Evolutionary conservation across 92 coral and sea anemone genomes (phyloP), one percentile per base, ranked within the genome.

Genomic region (Paragorgia papillata): DNA sequence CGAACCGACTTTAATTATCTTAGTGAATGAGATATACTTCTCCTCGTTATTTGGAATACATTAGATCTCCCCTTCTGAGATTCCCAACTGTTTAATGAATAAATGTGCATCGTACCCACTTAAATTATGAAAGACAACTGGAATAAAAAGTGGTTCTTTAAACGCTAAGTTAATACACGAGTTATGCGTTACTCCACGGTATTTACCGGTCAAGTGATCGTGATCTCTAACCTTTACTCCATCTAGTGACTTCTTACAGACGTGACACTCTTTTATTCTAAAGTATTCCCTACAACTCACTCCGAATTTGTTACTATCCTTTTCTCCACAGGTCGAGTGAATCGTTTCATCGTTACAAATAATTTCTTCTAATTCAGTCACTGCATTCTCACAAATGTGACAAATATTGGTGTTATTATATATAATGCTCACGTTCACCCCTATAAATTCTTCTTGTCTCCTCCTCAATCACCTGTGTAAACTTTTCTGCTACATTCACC

Each of bases 31-130:
- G 18, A 84, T 88, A 25, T 88, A 84, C 35, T 80, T 88, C 29
- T 84, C 89, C 22, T 88, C 88, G 35, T 68, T 84, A 3, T 84
- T 84, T 9, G 89, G 81, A 15, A 88, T 88, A 19, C 85, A 84
- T 1, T 76, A 67, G 3, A 84, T 81, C 13, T 71, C 55, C 13
- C 86, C 92, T 20, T 87, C 31, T 0, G 82, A 40, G 39, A 43
- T 48, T 0, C 87, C 87, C 25, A 84, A 81, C 39, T 73, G 53
- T 60, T 84, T 88, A 26, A 84, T 70, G 40, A 88, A 88, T 5
- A 84, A 76, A 44, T 88, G 91, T 1, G 75, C 21, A 43, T 88
- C 91, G 17, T 88, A 80, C 2, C 84, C 80, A 32, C 83, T 41
- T 29, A 84, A 66, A 29, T 83, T 83, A 75, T 87, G 91, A 55